Evolutionary conservation across 2,888 invertebrate species (phyloP), one percentile per base, ranked within the genome.

Genomic region (Acleris literana): DNA sequence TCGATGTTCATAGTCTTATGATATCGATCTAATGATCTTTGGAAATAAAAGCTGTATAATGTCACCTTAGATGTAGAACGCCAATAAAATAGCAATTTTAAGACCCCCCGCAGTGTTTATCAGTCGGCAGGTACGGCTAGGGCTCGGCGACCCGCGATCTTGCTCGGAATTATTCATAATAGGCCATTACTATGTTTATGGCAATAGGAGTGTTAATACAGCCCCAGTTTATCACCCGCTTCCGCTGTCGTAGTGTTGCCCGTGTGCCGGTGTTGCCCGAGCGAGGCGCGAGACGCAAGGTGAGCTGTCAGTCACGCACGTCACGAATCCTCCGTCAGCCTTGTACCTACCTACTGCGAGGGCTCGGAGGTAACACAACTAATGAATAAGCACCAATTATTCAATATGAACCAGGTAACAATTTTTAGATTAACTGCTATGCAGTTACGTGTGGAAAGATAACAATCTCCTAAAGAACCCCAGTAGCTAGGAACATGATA

Each of bases 21-120:
- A 78, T 81, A 80, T 79, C 68, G 68, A 82, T 75, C 78, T 76
- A 70, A 75, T 77, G 76, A 76, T 76, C 71, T 68, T 76, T 70
- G 63, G 70, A 76, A 78, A 81, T 75, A 74, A 76, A 74, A 72
- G 68, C 71, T 73, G 70, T 78, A 76, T 81, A 78, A 76, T 75
- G 79, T 78, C 75, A 77, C 74, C 73, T 72, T 69, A 73, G 72
- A 76, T 75, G 76, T 74, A 72, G 70, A 73, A 64, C 75, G 71
- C 73, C 69, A 72, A 79, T 84, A 79, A 85, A 83, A 79, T 79
- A 76, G 76, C 78, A 72, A 76, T 76, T 78, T 75, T 71, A 77
- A 72, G 85, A 79, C 85, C 85, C 73, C 86, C 82, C 84, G 85
- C 76, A 72, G 69, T 57, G 72, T 61, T 72, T 71, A 72, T 71